Evolutionary conservation across 2,113 vertebrate species (phyloP), one percentile per base, ranked within the genome.

Genomic region (Chloroceryle aenea): DNA sequence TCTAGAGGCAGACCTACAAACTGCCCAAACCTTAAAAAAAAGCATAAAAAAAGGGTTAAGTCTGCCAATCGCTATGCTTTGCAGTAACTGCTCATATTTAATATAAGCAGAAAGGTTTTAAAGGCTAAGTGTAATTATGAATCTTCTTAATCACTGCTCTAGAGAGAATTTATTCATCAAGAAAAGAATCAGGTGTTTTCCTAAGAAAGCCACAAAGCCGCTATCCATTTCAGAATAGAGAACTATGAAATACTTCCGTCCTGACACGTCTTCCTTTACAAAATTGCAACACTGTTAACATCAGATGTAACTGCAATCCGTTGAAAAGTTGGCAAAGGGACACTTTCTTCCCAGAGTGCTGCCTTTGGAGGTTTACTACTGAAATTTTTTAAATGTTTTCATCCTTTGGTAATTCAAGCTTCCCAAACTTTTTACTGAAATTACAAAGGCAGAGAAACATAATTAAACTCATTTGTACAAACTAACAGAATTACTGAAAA

Each of bases 241-340:
- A 86, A 82, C 52, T 59, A 13, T 12, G 91, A 91, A 96, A 89
- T 61, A 64, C 26, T 92, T 96, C 85, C 88, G 94, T 94, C 85
- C 79, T 0, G 1, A 50, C 59, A 66, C 20, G 55, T 90, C 72
- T 71, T 83, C 85, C 32, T 92, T 84, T 53, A 77, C 25, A 56
- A 61, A 17, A 43, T 75, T 96, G 93, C 86, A 9, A 96, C 84
- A 95, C 61, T 1, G 0, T 20, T 27, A 73, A 23, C 62, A 86
- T 43, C 36, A 85, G 34, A 62, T 83, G 30, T 64, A 90, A 64
- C 2, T 67, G 76, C 56, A 72, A 12, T 84, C 72, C 52, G 10
- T 40, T 77, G 92, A 58, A 89, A 77, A 3, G 5, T 43, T 86
- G 59, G 58, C 75, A 90, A 42, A 76, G 4, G 8, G 26, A 59